phyloP scores from a whole-genome alignment of 2,113 vertebrate species.

The Orycteropus afer region DNA sequence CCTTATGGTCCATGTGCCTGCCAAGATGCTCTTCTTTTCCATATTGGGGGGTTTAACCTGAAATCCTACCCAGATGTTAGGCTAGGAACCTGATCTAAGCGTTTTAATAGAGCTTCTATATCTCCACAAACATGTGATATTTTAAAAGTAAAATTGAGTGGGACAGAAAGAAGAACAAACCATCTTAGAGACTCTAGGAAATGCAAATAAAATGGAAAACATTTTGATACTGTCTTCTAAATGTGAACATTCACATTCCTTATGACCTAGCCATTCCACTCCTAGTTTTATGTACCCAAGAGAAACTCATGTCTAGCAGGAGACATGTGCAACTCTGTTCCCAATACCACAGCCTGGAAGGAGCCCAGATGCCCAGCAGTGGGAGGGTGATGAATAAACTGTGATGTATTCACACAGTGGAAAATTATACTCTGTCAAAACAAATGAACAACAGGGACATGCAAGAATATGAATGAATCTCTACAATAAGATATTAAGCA shows the following conservation, averaged over 20 bases:
- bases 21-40: not conserved
- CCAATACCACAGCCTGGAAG: not conserved
- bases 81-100: conserved; percentile 22
- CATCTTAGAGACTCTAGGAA: not conserved
- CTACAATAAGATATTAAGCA: not conserved
- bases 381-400: not conserved
- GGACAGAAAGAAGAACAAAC: not conserved
- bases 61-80: not conserved
- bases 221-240: not conserved
- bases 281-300: not conserved
- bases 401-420: not conserved
- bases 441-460: not conserved
- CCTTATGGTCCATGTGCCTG: not conserved
- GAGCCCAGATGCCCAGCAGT: not conserved
- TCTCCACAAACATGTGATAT: not conserved
- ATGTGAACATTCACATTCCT: not conserved
- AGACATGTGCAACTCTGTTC: not conserved
- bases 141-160: conserved; percentile 5
- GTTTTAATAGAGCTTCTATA: conserved; percentile 33
- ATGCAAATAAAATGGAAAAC: not conserved
- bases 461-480: not conserved
- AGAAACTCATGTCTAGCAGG: not conserved
- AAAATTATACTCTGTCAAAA: not conserved
- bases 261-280: not conserved
- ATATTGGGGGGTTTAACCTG: not conserved